phyloP scores from a whole-genome alignment of 2,113 vertebrate species.

The Lates calcarifer region DNA sequence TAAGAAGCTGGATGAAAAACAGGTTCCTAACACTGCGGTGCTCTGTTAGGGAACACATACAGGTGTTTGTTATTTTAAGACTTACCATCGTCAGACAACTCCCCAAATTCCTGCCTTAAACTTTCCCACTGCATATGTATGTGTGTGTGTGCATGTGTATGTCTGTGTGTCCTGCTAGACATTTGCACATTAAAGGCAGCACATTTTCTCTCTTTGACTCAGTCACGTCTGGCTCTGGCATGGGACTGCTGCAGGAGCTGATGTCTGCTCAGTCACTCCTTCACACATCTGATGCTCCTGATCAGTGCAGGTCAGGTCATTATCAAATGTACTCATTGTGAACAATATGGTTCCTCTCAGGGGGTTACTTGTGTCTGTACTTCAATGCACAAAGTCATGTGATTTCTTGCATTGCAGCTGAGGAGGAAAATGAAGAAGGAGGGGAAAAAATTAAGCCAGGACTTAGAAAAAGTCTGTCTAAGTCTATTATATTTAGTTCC shows the following conservation, averaged over 20 bases:
- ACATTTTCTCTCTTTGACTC: constrained; percentile 14
- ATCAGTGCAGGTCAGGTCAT: not conserved
- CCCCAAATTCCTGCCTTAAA: constrained; percentile 56
- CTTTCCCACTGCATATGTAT: constrained; percentile 7
- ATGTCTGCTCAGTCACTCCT: not conserved
- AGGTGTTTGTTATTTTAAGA: constrained; percentile 82
- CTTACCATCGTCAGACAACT: constrained; percentile 65
- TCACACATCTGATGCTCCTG: not conserved
- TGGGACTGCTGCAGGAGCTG: not conserved
- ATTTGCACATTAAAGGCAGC: not conserved
- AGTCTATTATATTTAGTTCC: too few species aligned
- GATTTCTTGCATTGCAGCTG: too few species aligned
- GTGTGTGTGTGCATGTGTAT: constrained; percentile 21
- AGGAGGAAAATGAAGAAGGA: too few species aligned
- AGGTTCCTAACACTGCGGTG: constrained; percentile 60
- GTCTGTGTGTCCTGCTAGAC: constrained; percentile 15
- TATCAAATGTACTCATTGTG: too few species aligned
- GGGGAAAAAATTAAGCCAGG: too few species aligned
- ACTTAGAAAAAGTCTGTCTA: too few species aligned
- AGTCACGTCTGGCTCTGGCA: not conserved
- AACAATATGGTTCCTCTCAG: not conserved
- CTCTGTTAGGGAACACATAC: constrained; percentile 51
- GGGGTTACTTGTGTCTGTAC: not conserved
- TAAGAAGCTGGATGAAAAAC: constrained; percentile 63
- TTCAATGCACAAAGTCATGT: not conserved